Evolutionary conservation across 2,797 vertebrate genomes (phyloP), one percentile per base, ranked within the genome.

Genomic region (Scarus forsteni): DNA sequence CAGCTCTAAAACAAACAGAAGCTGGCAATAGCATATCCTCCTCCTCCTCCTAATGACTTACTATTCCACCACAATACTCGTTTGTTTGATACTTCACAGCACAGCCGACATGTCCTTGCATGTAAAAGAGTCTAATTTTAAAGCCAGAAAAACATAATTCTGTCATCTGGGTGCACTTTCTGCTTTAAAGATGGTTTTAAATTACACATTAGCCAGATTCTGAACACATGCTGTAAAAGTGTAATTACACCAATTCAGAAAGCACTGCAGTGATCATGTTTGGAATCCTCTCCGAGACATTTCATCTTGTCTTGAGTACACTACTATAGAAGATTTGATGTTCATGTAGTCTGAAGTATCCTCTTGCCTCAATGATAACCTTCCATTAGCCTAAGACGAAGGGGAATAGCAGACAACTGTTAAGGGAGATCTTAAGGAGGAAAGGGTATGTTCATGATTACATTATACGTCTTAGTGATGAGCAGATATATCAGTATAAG

Each of bases 281-380:
- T 66, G 77, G 27, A 55, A 59, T 66, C 60, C 39, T 59, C 48
- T 18, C n/a, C 10, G 50, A 53, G 43, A 70, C 48, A 46, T 70
- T 77, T 68, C 49, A 39, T 15, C 61, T 54, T 54, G 13, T 63
- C 43, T 4, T 42, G 12, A 46, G 3, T 18, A 12, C n/a, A 43
- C 43, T 16, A 42, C 60, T 36, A 40, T 36, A 35, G 7, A 36
- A 36, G 56, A 3, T 48, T 55, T 38, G n/a, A 43, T 15, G 35
- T 7, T 19, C 52, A 8, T 7, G 40, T 56, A 27, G 35, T 40
- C 40, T 39, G 16, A 70, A 70, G 54, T 54, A 27, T 43, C n/a
- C 42, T 68, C 8, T 14, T 46, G 35, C 13, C 12, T 13, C n/a
- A 6, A 13, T 5, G 3, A 9, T 60, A 45, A 53, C 46, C 40